Base-by-base conservation (phyloP, 2,888 invertebrate genomes). In the Pyrrhosoma nymphula region DNA sequence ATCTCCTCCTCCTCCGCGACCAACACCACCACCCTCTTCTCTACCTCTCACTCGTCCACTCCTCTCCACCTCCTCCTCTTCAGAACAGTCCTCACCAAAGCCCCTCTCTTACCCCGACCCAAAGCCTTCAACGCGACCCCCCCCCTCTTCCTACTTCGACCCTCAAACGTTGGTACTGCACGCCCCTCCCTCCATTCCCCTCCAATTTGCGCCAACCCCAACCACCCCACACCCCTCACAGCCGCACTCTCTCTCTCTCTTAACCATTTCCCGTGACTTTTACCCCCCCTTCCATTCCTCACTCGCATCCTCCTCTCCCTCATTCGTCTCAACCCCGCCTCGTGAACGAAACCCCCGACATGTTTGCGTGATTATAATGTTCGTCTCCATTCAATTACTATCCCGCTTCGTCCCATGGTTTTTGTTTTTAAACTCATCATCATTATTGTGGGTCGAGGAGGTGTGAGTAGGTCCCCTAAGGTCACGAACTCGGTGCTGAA, bases 1-100 rank as follows among this genome's bases (percentile, higher is more conserved):
- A 93, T 93, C 93, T 93, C 91, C 69, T 47, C 91, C 69, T 47
- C 63, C 91, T 91, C 91, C 91, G 20, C 20, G 20, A 75, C 69
- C 93, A 26, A 89, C 55, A 55, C 47, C 82, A 89, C 88, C 35
- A n/a, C 23, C 88, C 56, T n/a, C 26, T 55, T 55, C 89, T 55
- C 88, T 23, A 16, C 23, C 47, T n/a, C 56, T 56, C 89, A 18
- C 56, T 89, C 89, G 55, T 39, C n/a, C 89, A 26, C 89, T 89
- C 89, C 47, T 20, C 47, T 20, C 88, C 20, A 30, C 56, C 26
- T 55, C 47, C 47, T 56, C 23, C 55, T 56, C 47, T 89, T n/a
- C 89, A 56, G 14, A 56, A n/a, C 16, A 39, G 55, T 89, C 56
- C 56, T n/a, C 39, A 88, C 88, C 69, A 23, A 69, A 69, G 20